A percentile compares a stretch with the other conserved stretches of the same genome.
These are phyloP conservation scores for Istiophorus platypterus DNA, from an alignment of 2,113 vertebrate genomes.

Conservation along the genomic window DNA sequence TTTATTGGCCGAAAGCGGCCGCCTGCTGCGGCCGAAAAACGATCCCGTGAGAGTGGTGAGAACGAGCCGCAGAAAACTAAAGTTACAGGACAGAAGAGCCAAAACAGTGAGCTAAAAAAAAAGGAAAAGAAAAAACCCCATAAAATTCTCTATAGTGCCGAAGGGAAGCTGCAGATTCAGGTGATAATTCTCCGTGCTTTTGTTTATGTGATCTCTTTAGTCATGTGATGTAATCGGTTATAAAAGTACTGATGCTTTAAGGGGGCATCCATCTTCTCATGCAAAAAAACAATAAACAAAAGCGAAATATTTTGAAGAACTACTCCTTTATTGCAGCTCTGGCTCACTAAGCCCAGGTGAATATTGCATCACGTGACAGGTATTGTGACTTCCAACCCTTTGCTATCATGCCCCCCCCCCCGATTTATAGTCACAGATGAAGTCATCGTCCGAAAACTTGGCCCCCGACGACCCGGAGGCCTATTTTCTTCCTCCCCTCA, in stretches of 20 bases:
- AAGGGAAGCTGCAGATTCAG: not conserved
- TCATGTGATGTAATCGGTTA: not conserved
- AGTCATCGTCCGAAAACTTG: slow-evolving; percentile 69
- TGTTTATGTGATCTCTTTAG: not conserved
- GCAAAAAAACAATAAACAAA: not conserved
- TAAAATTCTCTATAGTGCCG: not conserved
- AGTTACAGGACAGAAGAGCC: not conserved
- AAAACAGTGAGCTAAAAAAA: not conserved
- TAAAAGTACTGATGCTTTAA: not conserved
- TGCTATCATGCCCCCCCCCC: too few relatives aligned
- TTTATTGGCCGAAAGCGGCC: not conserved
- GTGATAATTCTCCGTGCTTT: not conserved
- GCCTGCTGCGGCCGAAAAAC: not conserved
- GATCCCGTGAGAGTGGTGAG: not conserved
- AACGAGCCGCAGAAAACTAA: not conserved
- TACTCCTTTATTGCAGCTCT: not conserved
- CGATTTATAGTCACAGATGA: slow-evolving; percentile 65
- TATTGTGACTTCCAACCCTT: not conserved
- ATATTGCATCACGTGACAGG: slow-evolving; percentile 4
- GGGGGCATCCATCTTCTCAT: too few relatives aligned
- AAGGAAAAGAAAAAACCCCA: too few relatives aligned
- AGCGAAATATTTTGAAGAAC: too few relatives aligned
- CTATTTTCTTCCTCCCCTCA: not conserved
- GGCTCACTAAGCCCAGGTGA: not conserved
- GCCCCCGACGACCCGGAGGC: slow-evolving; percentile 67